phyloP scores from a whole-genome alignment of 2,888 invertebrate species.

The Augochlorella aurata region DNA sequence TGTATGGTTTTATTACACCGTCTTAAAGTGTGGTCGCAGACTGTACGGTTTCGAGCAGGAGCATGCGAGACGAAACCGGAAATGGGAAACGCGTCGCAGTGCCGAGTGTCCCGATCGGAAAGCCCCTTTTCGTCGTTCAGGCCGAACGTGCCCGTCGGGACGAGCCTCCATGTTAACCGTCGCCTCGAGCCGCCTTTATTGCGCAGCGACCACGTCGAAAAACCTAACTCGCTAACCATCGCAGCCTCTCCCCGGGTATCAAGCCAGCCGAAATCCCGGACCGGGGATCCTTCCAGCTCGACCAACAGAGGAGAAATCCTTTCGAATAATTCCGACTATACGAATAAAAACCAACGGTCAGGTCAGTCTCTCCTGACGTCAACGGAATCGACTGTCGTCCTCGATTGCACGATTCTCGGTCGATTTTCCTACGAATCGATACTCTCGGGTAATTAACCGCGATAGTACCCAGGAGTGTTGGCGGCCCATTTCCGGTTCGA shows the following conservation, averaged over 20 bases:
- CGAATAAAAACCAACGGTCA: too few relatives aligned
- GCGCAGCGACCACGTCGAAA: constrained; percentile 57
- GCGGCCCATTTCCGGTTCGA: not conserved
- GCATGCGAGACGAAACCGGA: constrained; percentile 29
- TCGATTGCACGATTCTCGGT: not conserved
- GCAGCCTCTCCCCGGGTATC: not conserved
- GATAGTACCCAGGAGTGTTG: not conserved
- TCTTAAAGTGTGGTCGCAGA: too few relatives aligned
- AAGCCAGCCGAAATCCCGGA: too few relatives aligned
- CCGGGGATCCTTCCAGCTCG: too few relatives aligned
- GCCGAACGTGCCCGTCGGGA: constrained; percentile 53
- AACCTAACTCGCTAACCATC: not conserved
- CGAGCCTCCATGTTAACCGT: constrained; percentile 64
- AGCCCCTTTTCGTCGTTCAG: constrained; percentile 35
- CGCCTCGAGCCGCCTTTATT: constrained; percentile 60
- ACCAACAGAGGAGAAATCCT: too few relatives aligned
- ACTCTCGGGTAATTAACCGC: not conserved
- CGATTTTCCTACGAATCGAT: constrained; percentile 33
- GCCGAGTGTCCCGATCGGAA: constrained; percentile 33
- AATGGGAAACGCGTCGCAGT: constrained; percentile 47
- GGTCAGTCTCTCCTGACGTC: too few relatives aligned
- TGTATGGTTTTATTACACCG: too few relatives aligned
- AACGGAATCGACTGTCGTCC: too few relatives aligned
- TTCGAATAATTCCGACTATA: too few relatives aligned
- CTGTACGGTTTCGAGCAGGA: constrained; percentile 29